Evolutionary conservation across 1,140 invertebrate species (phyloP).

Genomic region (Drosophila truncata): DNA sequence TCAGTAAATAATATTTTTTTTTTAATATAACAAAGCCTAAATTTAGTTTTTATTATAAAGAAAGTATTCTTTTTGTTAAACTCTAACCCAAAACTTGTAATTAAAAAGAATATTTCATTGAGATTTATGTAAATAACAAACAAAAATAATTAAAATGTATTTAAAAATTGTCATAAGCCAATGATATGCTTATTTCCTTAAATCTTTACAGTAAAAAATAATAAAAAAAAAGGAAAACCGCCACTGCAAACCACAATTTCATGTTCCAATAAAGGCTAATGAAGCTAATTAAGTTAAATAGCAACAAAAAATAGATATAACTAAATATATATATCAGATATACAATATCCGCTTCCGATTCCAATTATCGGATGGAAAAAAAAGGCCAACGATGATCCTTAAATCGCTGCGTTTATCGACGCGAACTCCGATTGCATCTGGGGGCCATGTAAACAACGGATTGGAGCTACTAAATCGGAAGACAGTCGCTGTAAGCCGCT

Average conservation of each 20-base stretch:
- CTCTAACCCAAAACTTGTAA: background rate
- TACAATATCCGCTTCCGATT: background rate
- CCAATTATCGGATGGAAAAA: background rate
- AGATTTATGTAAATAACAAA: background rate
- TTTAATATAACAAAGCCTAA: no score
- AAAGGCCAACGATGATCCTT: conserved; percentile 9
- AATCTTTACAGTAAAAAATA: background rate
- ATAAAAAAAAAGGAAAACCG: background rate
- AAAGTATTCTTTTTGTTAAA: background rate
- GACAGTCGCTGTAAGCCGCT: conserved; percentile 49
- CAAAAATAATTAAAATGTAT: background rate
- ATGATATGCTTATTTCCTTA: background rate
- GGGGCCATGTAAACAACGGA: conserved; percentile 34
- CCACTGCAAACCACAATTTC: background rate
- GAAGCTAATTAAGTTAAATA: conserved; percentile 6
- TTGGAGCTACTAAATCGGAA: conserved; percentile 30
- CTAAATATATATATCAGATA: background rate
- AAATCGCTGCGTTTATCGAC: conserved; percentile 40
- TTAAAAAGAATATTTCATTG: background rate
- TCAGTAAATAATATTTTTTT: no score
- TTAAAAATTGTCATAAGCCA: no score
- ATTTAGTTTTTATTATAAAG: background rate
- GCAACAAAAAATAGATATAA: background rate
- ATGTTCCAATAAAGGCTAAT: conserved; percentile 6
- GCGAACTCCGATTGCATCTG: conserved; percentile 31